A percentile compares a stretch with the other conserved stretches of the same genome.
phyloP scores from a whole-genome alignment of 2,888 invertebrate genomes.

The Silvanus unidentatus region DNA sequence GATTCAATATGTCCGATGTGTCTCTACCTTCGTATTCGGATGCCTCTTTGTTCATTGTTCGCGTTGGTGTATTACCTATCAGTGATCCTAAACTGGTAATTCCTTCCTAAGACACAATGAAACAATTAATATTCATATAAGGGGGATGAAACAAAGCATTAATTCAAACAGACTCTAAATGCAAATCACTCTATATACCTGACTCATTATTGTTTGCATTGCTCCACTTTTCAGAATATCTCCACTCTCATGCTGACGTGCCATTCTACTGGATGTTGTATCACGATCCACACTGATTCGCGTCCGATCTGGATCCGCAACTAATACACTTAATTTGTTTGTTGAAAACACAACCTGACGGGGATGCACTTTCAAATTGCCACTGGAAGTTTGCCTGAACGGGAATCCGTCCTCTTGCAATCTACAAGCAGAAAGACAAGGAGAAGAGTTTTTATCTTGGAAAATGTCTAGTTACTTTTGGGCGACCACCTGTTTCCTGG shows the following conservation, averaged over 20 bases:
- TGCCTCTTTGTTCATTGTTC: slow-evolving; percentile 33
- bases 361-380: slow-evolving; percentile 62
- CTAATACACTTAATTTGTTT: slow-evolving; percentile 61
- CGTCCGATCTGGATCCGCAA: slow-evolving; percentile 61
- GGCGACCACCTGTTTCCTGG: no score
- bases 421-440: no score
- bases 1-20: slow-evolving; percentile 42
- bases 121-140: background rate
- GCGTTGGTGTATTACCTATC: slow-evolving; percentile 31
- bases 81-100: slow-evolving; percentile 31
- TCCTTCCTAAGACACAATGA: slow-evolving; percentile 28
- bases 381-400: slow-evolving; percentile 62
- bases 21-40: slow-evolving; percentile 40
- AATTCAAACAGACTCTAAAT: no score
- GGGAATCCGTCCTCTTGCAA: slow-evolving; percentile 51
- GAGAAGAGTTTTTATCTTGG: no score
- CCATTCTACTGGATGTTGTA: slow-evolving; percentile 17
- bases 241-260: slow-evolving; percentile 14
- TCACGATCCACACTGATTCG: slow-evolving; percentile 56
- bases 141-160: no score
- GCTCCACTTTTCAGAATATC: slow-evolving; percentile 30
- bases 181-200: slow-evolving; percentile 27
- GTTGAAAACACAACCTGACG: slow-evolving; percentile 58
- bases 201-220: slow-evolving; percentile 38
- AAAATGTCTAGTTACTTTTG: no score